Base-by-base conservation (phyloP, 2,888 invertebrate species). In the Stenotaenia linearis region DNA sequence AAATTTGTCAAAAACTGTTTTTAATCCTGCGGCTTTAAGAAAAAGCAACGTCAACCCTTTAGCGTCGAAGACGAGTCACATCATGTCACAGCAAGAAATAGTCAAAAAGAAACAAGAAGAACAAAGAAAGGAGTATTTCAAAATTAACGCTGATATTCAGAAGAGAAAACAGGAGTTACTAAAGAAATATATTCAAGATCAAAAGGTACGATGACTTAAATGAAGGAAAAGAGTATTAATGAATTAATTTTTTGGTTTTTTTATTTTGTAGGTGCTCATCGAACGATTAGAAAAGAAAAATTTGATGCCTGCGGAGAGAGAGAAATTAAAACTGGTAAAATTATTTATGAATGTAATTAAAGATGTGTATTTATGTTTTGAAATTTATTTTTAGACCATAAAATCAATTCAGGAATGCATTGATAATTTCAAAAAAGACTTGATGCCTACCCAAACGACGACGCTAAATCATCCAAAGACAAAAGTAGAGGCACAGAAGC, bases 141-240 rank as follows among this genome's bases (percentile, higher is more conserved):
- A 93, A 84, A 89, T 94, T 77, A 93, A 93, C 0, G 91, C 91
- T 83, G 93, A 95, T 84, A 88, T 96, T 84, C 91, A 93, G 79
- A 93, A 94, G 84, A 89, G 95, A 0, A 95, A 95, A 82, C 94
- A 95, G 84, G 93, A 93, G 82, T 86, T 97, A 80, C 86, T 97
- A n/a, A 92, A 95, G 82, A 95, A 93, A 81, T 95, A 96, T 85
- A 88, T 97, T n/a, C 91, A 92, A 37, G 94, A 96, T 84, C 95
- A 97, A 87, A 92, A 93, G 85, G 85, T 85, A 56, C 76, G 81
- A 23, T 28, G n/a, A 23, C 5, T 37, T 37, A 15, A 9, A n/a
- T 45, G 21, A 3, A 45, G 3, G 40, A 40, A 7, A 21, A 45
- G 23, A 37, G 9, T 40, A 18, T 21, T 45, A n/a, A 61, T 80